Conservation (phyloP, 2,113 vertebrate genomes). For the Asarcornis scutulata region DNA sequence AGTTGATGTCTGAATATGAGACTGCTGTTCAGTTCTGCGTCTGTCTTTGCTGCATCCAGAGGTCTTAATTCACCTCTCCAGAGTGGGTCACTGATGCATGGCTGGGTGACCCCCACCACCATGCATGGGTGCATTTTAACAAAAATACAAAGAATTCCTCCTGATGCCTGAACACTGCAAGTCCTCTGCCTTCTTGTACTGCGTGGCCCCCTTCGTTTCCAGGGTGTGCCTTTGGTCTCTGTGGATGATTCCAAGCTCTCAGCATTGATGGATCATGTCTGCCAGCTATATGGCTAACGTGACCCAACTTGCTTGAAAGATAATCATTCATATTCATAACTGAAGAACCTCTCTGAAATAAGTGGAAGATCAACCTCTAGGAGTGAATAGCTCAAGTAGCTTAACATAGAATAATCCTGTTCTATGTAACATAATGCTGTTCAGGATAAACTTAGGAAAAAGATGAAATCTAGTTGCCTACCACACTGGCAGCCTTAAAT, state of each 20-base stretch:
- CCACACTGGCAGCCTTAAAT: not conserved
- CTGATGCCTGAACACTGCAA: not conserved
- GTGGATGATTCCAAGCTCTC: too few relatives aligned
- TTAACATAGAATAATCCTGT: not conserved
- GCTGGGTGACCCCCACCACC: not conserved
- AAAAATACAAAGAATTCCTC: not conserved
- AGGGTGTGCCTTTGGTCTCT: not conserved
- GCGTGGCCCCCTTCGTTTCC: not conserved
- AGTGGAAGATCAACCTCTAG: not conserved
- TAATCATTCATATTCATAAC: not conserved
- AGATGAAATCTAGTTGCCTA: not conserved
- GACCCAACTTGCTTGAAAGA: not conserved
- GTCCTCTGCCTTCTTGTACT: not conserved
- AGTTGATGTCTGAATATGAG: accelerated
- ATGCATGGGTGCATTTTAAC: not conserved
- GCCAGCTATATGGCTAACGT: accelerated
- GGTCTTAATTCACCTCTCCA: accelerated
- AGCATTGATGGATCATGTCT: not conserved
- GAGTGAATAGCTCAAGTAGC: not conserved
- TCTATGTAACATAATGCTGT: too few relatives aligned
- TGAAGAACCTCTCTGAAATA: not conserved
- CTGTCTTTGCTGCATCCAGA: not conserved
- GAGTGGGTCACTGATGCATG: accelerated
- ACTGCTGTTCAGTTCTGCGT: not conserved
- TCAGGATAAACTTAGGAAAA: not conserved